phyloP scores from a whole-genome alignment of 2,797 vertebrate genomes.

The Hippoglossus hippoglossus region DNA sequence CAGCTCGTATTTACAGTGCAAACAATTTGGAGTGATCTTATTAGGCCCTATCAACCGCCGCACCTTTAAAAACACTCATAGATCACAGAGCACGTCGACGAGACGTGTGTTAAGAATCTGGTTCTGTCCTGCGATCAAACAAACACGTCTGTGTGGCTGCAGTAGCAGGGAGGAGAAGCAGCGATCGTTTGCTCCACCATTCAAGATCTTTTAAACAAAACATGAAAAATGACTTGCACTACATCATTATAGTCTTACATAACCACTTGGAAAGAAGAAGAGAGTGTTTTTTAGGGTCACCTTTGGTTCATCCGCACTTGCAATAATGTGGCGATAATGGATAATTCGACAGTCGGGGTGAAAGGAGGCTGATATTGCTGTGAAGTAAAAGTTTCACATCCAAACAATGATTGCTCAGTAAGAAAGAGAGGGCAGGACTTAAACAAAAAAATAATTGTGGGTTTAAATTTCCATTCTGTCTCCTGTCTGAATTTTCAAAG shows the following conservation, averaged over 20 bases:
- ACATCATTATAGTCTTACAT: background rate
- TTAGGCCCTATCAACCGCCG: constrained; percentile 55
- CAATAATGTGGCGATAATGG: constrained; percentile 20
- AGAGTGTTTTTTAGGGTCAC: background rate
- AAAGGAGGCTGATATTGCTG: constrained; percentile 25
- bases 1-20: constrained; percentile 65
- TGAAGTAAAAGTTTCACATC: too few species aligned
- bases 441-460: constrained; percentile 55
- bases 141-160: constrained; percentile 39
- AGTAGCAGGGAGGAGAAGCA: constrained; percentile 32
- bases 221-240: constrained; percentile 9
- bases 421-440: constrained; percentile 19
- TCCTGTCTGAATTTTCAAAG: constrained; percentile 35
- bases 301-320: constrained; percentile 1
- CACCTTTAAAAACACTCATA: constrained; percentile 70
- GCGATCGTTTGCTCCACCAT: constrained; percentile 11
- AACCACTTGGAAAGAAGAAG: constrained; percentile 15
- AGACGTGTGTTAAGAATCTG: constrained; percentile 41
- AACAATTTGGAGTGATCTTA: constrained; percentile 68
- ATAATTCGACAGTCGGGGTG: constrained; percentile 28
- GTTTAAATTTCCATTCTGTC: constrained; percentile 40
- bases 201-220: constrained; percentile 25
- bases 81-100: constrained; percentile 65
- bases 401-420: constrained; percentile 7
- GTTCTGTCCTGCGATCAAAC: constrained; percentile 65